Base-by-base conservation (phyloP, 1,140 invertebrate species). In the Pemphigus obesinymphae region DNA sequence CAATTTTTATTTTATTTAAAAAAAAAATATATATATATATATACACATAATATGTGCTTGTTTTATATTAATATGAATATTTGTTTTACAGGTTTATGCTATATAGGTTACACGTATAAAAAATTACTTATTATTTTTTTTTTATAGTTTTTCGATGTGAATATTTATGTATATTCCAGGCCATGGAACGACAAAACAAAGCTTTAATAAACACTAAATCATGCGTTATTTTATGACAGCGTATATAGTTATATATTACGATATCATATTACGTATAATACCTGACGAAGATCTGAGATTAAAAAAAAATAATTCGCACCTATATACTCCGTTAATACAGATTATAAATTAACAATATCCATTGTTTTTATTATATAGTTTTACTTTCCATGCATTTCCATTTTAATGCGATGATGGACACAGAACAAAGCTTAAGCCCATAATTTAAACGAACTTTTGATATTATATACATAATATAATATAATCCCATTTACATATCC, bases 401-500 rank as follows among this genome's bases (percentile, higher is more conserved):
- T 26, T 45, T 26, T 70, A 45, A 29, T 70, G 45, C 29, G 7
- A 70, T 8, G 17, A 23, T 7, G 50, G 23, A 45, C 43, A 37
- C 31, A 70, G 29, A 15, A 26, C 68, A 45, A 45, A 70, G 23
- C 40, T 45, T 23, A 45, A 15, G 11, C 26, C 43, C 29, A 45
- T 70, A 70, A 45, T 70, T 43, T 43, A 45, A 70, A 70, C 37
- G 13, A 45, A 45, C 23, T 70, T 45, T n/a, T n/a, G n/a, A n/a
- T n/a, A n/a, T n/a, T n/a, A n/a, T 23, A n/a, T 58, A 70, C 23
- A 45, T 70, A 26, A 70, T 3, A 26, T 4, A 53, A 53, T 53
- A 70, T 70, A 70, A 70, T 70, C 40, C 40, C 23, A 17, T 70
- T 70, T 45, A 70, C 45, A 45, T 45, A 70, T 70, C 37, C 40